These are phyloP conservation scores for Staurois parvus DNA, from an alignment of 2,797 vertebrate species.

Conservation along the genomic window DNA sequence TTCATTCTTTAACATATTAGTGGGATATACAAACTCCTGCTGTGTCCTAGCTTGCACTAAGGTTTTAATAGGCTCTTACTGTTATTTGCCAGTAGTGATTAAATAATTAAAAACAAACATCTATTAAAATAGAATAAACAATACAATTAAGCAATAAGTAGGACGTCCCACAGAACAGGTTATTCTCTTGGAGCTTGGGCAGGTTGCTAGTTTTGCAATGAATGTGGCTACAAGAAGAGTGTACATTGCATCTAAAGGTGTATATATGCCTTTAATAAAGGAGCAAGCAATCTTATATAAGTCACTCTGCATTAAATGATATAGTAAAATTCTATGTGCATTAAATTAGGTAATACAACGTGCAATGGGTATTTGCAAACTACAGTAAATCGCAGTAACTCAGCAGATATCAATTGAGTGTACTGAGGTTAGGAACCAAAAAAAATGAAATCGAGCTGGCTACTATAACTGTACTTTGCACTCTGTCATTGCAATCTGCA, in stretches of 20 bases:
- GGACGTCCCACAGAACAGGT: slow-evolving; percentile 10
- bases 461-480: too few relatives aligned
- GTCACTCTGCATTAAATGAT: too few relatives aligned
- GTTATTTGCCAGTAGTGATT: slow-evolving; percentile 47
- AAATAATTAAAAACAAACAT: slow-evolving; percentile 54
- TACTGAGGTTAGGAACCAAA: too few relatives aligned
- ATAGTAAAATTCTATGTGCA: too few relatives aligned
- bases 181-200: not conserved
- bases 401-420: too few relatives aligned
- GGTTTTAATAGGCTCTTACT: slow-evolving; percentile 48
- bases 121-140: slow-evolving; percentile 46
- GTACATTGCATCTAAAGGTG: not conserved
- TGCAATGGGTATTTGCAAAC: too few relatives aligned
- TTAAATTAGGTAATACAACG: too few relatives aligned
- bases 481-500: too few relatives aligned
- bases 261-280: not conserved
- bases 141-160: slow-evolving; percentile 40
- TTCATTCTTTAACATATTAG: slow-evolving; percentile 50
- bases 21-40: slow-evolving; percentile 41
- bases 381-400: too few relatives aligned
- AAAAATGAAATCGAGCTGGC: too few relatives aligned
- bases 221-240: not conserved
- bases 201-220: not conserved
- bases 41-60: slow-evolving; percentile 38
- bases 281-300: too few relatives aligned